These are phyloP conservation scores for Drosophila greeni DNA, from an alignment of 2,888 invertebrate genomes.

Conservation along the genomic window DNA sequence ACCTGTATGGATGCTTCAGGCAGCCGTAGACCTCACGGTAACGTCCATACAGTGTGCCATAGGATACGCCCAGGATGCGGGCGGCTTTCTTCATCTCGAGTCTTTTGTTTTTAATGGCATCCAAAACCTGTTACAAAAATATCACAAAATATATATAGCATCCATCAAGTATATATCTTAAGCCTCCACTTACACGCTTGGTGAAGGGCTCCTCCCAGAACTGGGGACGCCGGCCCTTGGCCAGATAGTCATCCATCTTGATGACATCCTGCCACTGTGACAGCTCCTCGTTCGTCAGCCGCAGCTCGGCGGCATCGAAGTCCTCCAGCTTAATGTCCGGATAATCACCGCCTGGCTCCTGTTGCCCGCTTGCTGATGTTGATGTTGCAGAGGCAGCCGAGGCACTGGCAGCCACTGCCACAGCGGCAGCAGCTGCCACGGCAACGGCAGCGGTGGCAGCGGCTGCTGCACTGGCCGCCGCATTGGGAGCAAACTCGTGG, in stretches of 20 bases:
- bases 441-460: conserved; percentile 55
- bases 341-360: conserved; percentile 53
- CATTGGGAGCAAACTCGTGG: conserved; percentile 69
- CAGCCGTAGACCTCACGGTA: conserved; percentile 94
- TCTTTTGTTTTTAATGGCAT: conserved; percentile 93
- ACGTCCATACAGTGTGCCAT: conserved; percentile 92
- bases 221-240: conserved; percentile 91
- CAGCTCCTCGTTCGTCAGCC: conserved; percentile 75
- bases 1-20: conserved; percentile 91
- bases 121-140: conserved; percentile 84
- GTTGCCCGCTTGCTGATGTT: conserved; percentile 19
- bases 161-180: no score
- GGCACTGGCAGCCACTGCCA: conserved; percentile 47
- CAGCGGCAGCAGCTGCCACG: conserved; percentile 55
- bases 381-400: conserved; percentile 12
- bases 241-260: conserved; percentile 91
- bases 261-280: conserved; percentile 83
- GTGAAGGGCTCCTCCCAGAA: conserved; percentile 96
- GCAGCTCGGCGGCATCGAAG: conserved; percentile 72
- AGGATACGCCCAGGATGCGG: conserved; percentile 92
- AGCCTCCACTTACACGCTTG: conserved; percentile 81
- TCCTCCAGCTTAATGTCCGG: conserved; percentile 74
- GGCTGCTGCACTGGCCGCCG: conserved; percentile 52
- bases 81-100: conserved; percentile 96
- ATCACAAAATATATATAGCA: background rate